Conservation (phyloP, 2,113 vertebrate species). For the Dasyornis broadbenti region DNA sequence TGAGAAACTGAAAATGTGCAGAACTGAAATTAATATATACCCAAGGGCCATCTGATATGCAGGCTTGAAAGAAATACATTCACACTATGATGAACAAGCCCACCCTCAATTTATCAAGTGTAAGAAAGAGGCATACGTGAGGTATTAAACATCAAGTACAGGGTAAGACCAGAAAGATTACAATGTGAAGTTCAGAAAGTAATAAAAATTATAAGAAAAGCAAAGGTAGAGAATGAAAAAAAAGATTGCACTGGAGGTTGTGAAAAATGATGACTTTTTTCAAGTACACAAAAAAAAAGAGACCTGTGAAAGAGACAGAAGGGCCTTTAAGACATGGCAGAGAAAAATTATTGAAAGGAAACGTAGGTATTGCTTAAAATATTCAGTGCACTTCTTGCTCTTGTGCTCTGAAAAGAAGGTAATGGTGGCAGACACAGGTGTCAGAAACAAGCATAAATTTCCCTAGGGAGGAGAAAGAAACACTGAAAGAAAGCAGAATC, state of each 20-base stretch:
- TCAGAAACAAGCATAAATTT: constrained; percentile 34
- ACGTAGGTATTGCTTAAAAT: constrained; percentile 33
- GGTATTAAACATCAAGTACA: constrained; percentile 48
- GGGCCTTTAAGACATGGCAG: constrained; percentile 19
- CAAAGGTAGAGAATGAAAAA: constrained; percentile 40
- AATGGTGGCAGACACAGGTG: constrained; percentile 18
- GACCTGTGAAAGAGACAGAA: constrained; percentile 30
- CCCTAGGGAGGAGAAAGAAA: constrained; percentile 31
- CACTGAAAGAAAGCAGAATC: constrained; percentile 2
- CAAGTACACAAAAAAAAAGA: constrained; percentile 18
- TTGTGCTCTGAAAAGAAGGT: constrained; percentile 17
- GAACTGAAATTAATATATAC: constrained; percentile 59
- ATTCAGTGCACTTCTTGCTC: constrained; percentile 18
- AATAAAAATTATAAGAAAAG: constrained; percentile 63
- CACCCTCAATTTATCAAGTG: constrained; percentile 45
- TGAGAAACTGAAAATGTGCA: constrained; percentile 57
- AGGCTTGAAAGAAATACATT: constrained; percentile 38
- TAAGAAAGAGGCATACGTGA: constrained; percentile 41
- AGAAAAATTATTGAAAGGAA: constrained; percentile 48
- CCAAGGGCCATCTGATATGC: constrained; percentile 53
- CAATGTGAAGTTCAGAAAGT: constrained; percentile 53
- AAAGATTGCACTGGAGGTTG: constrained; percentile 25
- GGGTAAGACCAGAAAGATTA: constrained; percentile 46
- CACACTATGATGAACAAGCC: constrained; percentile 22
- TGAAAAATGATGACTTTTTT: constrained; percentile 51